Evolutionary conservation across 1,140 invertebrate species (phyloP), one percentile per base, ranked within the genome.

Genomic region (Druon quercuslanigerum): DNA sequence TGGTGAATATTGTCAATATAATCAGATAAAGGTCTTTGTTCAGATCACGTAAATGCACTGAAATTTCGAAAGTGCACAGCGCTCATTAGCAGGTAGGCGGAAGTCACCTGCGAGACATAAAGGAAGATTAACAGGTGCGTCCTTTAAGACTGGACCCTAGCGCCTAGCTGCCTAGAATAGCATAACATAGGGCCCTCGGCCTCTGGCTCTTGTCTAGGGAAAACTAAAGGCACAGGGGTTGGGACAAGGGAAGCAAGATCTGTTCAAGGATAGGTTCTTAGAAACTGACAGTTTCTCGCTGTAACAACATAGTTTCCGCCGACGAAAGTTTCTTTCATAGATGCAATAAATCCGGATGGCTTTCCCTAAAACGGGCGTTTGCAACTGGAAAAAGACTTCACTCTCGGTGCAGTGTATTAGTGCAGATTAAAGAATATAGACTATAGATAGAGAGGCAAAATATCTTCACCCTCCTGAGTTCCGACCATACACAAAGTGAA

Each of bases 21-120:
- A 54, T 54, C 16, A 54, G 52, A 17, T 54, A 54, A 54, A 54
- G 52, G 17, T 54, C 52, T n/a, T 54, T 54, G 16, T 54, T 54
- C 16, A 54, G 3, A 54, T 17, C 52, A 17, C 52, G 52, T 54
- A 54, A 54, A 54, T 54, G 9, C 17, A 54, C 52, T 7, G 52
- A 8, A 54, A 54, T 11, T 5, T 19, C 17, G 8, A 54, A 54
- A 54, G 17, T 54, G 52, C 52, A 54, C n/a, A 19, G 16, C 3
- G 9, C 17, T 54, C 17, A 54, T 54, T 54, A 54, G 17, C 52
- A 54, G 17, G 17, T 54, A 54, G 17, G n/a, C n/a, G 9, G 9
- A 19, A 54, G 52, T 54, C 52, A 54, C 52, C 17, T 54, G 9
- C 19, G n/a, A 17, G 52, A 54, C n/a, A 17, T 17, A 54, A 54